These are phyloP conservation scores for Acrobasis consociella DNA, from an alignment of 2,888 invertebrate genomes.

Conservation along the genomic window DNA sequence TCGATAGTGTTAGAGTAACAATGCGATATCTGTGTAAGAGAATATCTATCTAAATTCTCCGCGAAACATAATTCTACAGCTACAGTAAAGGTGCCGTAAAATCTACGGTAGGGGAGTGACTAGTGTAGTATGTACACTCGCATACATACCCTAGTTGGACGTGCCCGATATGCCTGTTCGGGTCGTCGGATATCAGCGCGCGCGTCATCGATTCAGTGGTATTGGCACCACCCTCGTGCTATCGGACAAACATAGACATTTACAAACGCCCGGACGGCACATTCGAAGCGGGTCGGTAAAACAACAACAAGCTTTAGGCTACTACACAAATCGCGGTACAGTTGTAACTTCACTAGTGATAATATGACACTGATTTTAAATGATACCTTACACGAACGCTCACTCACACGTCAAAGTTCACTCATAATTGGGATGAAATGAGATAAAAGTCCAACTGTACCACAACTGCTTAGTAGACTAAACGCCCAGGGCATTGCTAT, in stretches of 20 bases:
- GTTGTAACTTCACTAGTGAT: neutral
- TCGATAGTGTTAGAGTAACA: neutral
- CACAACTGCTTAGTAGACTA: neutral
- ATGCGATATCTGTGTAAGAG: no score
- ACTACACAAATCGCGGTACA: neutral
- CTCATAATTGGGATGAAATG: neutral
- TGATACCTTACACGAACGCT: neutral
- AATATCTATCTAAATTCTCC: neutral
- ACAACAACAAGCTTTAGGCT: constrained; percentile 32
- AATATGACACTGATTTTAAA: neutral
- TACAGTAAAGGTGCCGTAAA: constrained; percentile 21
- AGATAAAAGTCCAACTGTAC: neutral
- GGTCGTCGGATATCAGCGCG: constrained; percentile 96
- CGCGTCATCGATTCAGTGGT: constrained; percentile 98
- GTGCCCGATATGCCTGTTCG: constrained; percentile 94
- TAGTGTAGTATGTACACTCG: constrained; percentile 72
- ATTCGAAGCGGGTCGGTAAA: constrained; percentile 46
- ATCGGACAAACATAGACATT: constrained; percentile 85
- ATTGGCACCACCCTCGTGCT: constrained; percentile 96
- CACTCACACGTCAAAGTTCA: neutral
- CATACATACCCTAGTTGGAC: constrained; percentile 97
- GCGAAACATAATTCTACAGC: neutral
- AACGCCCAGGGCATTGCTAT: constrained; percentile 42
- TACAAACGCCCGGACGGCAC: constrained; percentile 69
- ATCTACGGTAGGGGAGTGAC: constrained; percentile 46